Evolutionary conservation across 2,113 vertebrate genomes (phyloP).

Genomic region (Oncorhynchus masou): DNA sequence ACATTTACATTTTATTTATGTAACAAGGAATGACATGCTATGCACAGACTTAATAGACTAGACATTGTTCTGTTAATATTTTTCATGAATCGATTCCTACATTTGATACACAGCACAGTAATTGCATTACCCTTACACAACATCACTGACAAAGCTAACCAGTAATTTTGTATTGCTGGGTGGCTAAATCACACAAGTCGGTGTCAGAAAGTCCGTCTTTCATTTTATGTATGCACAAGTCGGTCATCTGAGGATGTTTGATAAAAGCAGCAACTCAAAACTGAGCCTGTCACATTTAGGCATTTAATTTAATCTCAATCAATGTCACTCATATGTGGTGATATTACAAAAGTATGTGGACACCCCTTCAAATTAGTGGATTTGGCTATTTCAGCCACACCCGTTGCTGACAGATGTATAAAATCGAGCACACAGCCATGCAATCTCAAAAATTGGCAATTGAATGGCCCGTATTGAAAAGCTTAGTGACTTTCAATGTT

Average conservation of each 20-base stretch:
- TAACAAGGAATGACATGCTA: constrained; percentile 34
- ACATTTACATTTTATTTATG: constrained; percentile 29
- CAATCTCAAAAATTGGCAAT: no score
- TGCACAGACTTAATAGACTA: constrained; percentile 19
- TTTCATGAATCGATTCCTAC: not conserved
- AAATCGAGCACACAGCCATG: no score
- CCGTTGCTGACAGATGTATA: no score
- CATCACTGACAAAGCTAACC: not conserved
- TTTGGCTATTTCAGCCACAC: no score
- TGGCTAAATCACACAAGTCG: not conserved
- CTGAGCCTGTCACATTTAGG: not conserved
- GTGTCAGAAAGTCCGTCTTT: not conserved
- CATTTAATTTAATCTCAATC: constrained; percentile 1
- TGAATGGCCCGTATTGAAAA: no score
- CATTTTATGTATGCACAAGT: not conserved
- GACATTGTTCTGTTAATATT: constrained; percentile 2
- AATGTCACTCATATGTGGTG: constrained; percentile 10
- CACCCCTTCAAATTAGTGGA: no score
- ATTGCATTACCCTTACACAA: constrained; percentile 12
- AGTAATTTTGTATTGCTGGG: not conserved
- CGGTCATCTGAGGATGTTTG: not conserved
- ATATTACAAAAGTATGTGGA: not conserved
- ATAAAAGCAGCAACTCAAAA: not conserved
- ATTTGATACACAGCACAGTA: constrained; percentile 3
- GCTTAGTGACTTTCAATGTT: no score